These are phyloP conservation scores for Paramormyrops kingsleyae DNA, from an alignment of 2,113 vertebrate species.

Conservation along the genomic window DNA sequence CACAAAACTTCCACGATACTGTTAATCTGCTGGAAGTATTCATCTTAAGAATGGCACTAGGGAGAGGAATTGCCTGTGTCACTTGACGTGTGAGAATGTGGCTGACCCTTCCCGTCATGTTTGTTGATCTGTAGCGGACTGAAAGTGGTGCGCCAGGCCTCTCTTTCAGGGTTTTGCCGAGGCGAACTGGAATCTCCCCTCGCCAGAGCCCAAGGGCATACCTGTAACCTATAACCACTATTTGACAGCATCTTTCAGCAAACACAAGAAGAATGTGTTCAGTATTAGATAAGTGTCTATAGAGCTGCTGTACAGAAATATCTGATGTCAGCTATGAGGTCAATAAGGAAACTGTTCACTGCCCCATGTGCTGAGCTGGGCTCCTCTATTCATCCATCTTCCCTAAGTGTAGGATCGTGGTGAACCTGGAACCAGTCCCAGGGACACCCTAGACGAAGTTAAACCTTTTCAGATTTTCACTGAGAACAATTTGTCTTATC, in stretches of 20 bases:
- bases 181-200: background rate
- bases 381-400: background rate
- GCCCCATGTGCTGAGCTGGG: background rate
- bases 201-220: background rate
- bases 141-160: background rate
- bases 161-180: background rate
- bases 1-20: background rate
- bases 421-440: background rate
- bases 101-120: background rate
- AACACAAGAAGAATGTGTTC: background rate
- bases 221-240: background rate
- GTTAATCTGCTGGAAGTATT: background rate
- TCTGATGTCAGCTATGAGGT: background rate
- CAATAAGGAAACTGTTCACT: background rate
- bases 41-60: background rate
- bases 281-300: background rate
- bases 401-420: background rate
- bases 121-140: conserved; percentile 15
- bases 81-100: background rate
- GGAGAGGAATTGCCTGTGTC: background rate
- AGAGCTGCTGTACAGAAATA: background rate
- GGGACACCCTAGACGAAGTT: background rate
- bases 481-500: background rate
- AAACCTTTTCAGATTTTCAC: background rate
- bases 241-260: background rate